Evolutionary conservation across 2,113 vertebrate genomes (phyloP).

Genomic region (Ammodytes marinus): DNA sequence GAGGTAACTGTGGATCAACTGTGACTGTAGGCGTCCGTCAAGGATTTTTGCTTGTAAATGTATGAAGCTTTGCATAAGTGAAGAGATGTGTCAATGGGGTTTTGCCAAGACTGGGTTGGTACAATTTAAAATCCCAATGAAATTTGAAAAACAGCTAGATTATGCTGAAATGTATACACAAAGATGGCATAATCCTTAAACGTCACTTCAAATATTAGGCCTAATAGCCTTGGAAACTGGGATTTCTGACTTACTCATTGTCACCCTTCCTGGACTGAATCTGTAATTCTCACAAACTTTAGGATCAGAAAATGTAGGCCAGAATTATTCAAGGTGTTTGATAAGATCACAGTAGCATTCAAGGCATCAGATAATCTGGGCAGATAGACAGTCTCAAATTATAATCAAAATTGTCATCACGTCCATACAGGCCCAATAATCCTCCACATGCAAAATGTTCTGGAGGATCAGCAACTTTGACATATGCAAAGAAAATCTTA

Average conservation of each 20-base stretch:
- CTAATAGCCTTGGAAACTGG: background rate
- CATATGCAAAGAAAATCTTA: background rate
- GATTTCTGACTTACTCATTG: background rate
- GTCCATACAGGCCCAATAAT: background rate
- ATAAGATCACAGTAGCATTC: background rate
- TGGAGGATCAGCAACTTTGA: background rate
- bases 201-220: background rate
- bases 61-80: conserved; percentile 17
- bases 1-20: conserved; percentile 72
- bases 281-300: background rate
- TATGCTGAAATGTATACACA: background rate
- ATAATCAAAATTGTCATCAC: background rate
- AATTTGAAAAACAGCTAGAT: background rate
- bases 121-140: background rate
- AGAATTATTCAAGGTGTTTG: conserved; percentile 6
- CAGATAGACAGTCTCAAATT: background rate
- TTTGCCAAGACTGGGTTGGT: too few relatives aligned
- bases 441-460: background rate
- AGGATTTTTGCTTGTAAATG: conserved; percentile 42
- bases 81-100: background rate
- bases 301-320: background rate
- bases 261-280: background rate
- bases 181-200: background rate
- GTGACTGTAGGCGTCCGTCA: conserved; percentile 48
- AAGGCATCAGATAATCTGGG: background rate